Evolutionary conservation across 2,888 invertebrate species (phyloP).

Genomic region (Cartodere bifasciata): DNA sequence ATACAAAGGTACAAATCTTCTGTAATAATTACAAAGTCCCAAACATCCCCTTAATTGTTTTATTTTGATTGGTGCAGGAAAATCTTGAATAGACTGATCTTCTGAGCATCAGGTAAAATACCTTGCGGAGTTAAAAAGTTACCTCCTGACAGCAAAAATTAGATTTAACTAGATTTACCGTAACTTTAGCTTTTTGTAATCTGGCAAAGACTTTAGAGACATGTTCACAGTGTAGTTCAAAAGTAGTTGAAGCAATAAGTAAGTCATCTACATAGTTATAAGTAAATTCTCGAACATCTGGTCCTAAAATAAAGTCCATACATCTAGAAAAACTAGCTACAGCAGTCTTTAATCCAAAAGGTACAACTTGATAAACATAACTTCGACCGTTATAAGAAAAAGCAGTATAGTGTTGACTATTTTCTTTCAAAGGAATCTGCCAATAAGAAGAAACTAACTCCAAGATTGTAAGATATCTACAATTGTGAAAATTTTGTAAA

Average conservation of each 20-base stretch:
- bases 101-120: no score
- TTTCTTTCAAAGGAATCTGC: conserved; percentile 13
- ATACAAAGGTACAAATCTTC: conserved; percentile 6
- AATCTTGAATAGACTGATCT: no score
- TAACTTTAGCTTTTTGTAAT: no score
- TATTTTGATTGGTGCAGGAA: conserved; percentile 3
- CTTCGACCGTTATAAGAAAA: conserved; percentile 15
- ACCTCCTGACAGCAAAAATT: no score
- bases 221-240: conserved; percentile 17
- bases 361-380: conserved; percentile 23
- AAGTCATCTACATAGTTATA: conserved; percentile 24
- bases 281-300: conserved; percentile 18
- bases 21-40: conserved; percentile 3
- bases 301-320: conserved; percentile 17
- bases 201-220: no score
- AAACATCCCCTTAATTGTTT: conserved; percentile 3
- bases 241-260: conserved; percentile 17
- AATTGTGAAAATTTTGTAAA: conserved; percentile 10
- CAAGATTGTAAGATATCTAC: conserved; percentile 13
- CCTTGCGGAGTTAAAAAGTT: conserved; percentile 6
- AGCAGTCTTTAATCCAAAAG: conserved; percentile 21
- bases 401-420: conserved; percentile 13
- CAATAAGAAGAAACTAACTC: conserved; percentile 14
- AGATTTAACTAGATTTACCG: no score
- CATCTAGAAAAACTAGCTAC: conserved; percentile 15